Base-by-base conservation (phyloP, 1,140 invertebrate genomes). In the Theocolax elegans region DNA sequence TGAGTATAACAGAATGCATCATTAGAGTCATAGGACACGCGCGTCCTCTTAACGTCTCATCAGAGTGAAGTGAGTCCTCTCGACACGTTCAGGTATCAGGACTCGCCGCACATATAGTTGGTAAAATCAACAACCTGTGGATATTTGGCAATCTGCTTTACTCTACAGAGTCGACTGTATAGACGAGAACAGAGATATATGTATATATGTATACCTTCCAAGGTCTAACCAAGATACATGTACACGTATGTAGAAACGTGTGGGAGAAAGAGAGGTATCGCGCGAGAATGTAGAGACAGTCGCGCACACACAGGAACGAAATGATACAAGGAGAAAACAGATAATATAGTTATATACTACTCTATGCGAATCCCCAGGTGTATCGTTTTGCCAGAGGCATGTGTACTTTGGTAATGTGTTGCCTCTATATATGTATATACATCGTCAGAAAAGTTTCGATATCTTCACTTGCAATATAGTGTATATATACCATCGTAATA, bases 81-180 rank as follows among this genome's bases (percentile, higher is more conserved):
- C 10, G 31, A 35, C 31, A 35, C 31, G 31, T 35, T 35, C 10
- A 35, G 10, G 31, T 10, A 35, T 35, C 31, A 15, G 31, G 1
- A 17, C 21, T 59, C 63, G 17, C 64, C 67, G 29, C 67, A 23
- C 48, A 74, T 68, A 75, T 68, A 77, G 74, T 70, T 66, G 69
- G 72, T 59, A 81, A 81, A 81, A 83, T 77, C 80, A 83, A 81
- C 81, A 83, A 82, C 81, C 81, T 83, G 81, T 82, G 81, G 81
- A 83, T 83, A 83, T 83, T 83, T 83, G 81, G 76, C 77, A 81
- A 82, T 80, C 79, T 76, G 79, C 74, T 82, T 80, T 80, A 75
- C 76, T 72, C 75, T 49, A n/a, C n/a, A n/a, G n/a, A n/a, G n/a
- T n/a, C 31, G 40, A 44, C 40, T 44, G 15, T 44, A 44, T 6